Evolutionary conservation across 2,888 invertebrate species (phyloP).

Genomic region (Lingula anatina): DNA sequence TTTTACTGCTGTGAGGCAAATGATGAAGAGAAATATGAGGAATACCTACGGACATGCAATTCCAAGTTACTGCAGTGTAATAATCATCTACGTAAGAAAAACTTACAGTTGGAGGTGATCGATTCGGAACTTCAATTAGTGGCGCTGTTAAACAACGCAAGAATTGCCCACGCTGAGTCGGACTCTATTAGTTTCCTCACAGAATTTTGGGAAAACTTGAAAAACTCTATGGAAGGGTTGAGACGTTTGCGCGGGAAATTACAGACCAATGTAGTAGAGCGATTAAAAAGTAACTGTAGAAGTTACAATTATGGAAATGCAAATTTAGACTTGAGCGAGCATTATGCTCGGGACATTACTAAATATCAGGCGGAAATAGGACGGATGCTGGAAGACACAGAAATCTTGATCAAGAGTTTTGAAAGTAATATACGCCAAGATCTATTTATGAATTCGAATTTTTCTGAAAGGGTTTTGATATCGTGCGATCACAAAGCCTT

Average conservation of each 20-base stretch:
- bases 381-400: constrained; percentile 21
- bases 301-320: constrained; percentile 28
- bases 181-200: constrained; percentile 29
- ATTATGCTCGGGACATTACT: constrained; percentile 33
- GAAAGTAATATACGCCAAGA: constrained; percentile 32
- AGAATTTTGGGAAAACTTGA: constrained; percentile 39
- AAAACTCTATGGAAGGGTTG: constrained; percentile 24
- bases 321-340: constrained; percentile 27
- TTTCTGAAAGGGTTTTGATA: constrained; percentile 33
- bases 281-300: constrained; percentile 33
- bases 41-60: constrained; percentile 30
- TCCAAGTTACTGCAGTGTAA: constrained; percentile 36
- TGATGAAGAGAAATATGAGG: constrained; percentile 24
- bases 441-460: constrained; percentile 29
- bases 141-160: constrained; percentile 28
- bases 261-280: constrained; percentile 28
- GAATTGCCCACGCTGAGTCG: constrained; percentile 21
- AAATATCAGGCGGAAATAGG: constrained; percentile 27
- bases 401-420: constrained; percentile 31
- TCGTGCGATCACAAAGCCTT: constrained; percentile 43
- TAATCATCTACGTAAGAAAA: constrained; percentile 26
- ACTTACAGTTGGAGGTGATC: constrained; percentile 26
- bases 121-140: constrained; percentile 27
- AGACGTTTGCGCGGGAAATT: constrained; percentile 27
- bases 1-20: constrained; percentile 28